A percentile compares a stretch with the other conserved stretches of the same genome.
Conservation (phyloP, 2,113 vertebrate genomes). For the Dasyornis broadbenti region DNA sequence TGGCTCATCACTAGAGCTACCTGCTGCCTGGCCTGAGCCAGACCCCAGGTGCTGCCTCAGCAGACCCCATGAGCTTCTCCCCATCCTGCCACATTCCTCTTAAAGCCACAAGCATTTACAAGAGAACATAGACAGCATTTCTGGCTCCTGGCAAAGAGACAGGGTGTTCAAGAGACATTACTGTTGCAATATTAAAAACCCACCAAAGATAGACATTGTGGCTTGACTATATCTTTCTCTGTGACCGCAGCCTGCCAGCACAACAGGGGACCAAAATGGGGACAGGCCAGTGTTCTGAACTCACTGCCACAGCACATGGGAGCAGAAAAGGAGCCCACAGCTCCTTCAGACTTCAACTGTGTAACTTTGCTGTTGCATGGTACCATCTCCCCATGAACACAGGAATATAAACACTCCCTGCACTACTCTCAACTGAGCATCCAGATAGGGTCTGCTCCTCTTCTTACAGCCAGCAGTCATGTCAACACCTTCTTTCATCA, state of each 20-base stretch:
- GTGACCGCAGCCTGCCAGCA: neutral
- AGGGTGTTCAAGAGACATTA: neutral
- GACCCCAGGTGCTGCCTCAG: neutral
- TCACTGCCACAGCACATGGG: neutral
- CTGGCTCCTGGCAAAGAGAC: neutral
- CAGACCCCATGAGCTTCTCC: neutral
- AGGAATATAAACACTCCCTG: neutral
- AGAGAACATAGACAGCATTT: neutral
- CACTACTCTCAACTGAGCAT: neutral
- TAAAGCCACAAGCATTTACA: neutral
- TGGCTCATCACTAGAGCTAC: neutral
- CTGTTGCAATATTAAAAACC: neutral
- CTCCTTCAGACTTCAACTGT: neutral
- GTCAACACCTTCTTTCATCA: neutral
- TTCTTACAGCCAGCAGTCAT: neutral
- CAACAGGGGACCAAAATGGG: neutral
- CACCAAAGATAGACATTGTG: neutral
- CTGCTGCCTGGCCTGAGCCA: neutral
- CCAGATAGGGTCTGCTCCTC: neutral
- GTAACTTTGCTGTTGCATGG: neutral
- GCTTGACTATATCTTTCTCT: neutral
- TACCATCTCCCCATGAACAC: no score
- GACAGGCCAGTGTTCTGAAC: neutral
- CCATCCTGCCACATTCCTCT: neutral
- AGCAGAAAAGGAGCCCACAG: neutral